These are phyloP conservation scores for Petrocephalus sullivani DNA, from an alignment of 2,797 vertebrate genomes.

Conservation along the genomic window DNA sequence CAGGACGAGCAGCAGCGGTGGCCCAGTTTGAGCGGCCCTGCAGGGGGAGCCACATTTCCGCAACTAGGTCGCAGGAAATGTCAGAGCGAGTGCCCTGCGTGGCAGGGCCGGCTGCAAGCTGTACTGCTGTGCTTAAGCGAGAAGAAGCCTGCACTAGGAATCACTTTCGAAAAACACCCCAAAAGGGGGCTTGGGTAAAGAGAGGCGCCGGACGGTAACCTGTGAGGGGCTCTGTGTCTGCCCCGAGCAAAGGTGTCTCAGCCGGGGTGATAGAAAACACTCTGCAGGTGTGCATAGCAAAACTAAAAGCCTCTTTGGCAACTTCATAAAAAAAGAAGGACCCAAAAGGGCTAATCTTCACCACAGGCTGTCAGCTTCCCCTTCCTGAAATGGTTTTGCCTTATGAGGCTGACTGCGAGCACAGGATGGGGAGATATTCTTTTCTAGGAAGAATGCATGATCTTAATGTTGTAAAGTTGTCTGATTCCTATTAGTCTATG, in stretches of 20 bases:
- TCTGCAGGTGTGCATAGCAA: neutral
- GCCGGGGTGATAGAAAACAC: neutral
- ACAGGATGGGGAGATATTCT: neutral
- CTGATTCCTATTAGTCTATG: neutral
- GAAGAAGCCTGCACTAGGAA: neutral
- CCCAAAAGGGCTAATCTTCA: neutral
- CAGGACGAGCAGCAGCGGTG: conserved; percentile 6
- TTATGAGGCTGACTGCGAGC: neutral
- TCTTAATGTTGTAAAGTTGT: neutral
- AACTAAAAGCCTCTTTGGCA: neutral
- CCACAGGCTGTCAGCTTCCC: neutral
- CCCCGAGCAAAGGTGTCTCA: neutral
- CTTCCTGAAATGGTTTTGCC: neutral
- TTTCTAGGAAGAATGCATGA: neutral
- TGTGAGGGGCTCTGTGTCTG: neutral
- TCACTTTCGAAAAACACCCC: neutral
- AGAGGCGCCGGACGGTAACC: neutral
- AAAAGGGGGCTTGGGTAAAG: neutral
- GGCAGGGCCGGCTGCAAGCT: neutral
- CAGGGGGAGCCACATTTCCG: neutral
- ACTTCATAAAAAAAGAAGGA: neutral
- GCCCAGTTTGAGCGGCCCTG: conserved; percentile 17
- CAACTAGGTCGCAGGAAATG: conserved; percentile 37
- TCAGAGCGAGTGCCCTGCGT: neutral
- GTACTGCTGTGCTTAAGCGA: neutral